Evolutionary conservation across 2,888 invertebrate species (phyloP), one percentile per base, ranked within the genome.

Genomic region (Mimumesa dahlbomi): DNA sequence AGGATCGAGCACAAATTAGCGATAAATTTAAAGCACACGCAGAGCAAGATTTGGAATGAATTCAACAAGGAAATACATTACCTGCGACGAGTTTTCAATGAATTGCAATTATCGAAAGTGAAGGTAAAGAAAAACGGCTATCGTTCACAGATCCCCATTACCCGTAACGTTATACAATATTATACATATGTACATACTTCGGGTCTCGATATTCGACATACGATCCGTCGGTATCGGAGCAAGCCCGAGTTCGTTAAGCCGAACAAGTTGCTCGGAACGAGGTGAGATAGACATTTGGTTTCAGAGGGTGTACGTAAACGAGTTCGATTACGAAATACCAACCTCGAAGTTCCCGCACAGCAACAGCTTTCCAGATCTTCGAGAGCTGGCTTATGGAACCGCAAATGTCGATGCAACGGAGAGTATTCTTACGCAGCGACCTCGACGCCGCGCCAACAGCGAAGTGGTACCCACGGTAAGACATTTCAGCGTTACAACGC

Each of bases 81-180:
- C 78, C 91, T 95, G 67, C 91, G 95, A 64, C 92, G 94, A 78
- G 93, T 95, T 53, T 92, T 95, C 62, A 95, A 95, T 85, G 96
- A 97, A 90, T 92, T 96, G 18, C 94, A 96, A 82, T 91, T 97
- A 73, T 92, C 95, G 78, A 94, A 94, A 90, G 93, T 96, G 63
- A 96, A 95, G 93, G 95, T 94, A 88, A 89, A 84, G 18, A 3
- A 34, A 4, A 34, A 34, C 5, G 11, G 11, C 4, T 11, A 2
- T 11, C 34, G 2, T 34, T 34, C 34, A 11, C 11, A n/a, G n/a
- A n/a, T n/a, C n/a, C n/a, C n/a, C n/a, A n/a, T n/a, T n/a, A n/a
- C n/a, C n/a, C n/a, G n/a, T n/a, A n/a, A n/a, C n/a, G n/a, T n/a
- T n/a, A n/a, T n/a, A n/a, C n/a, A n/a, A n/a, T n/a, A n/a, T n/a